These are phyloP conservation scores for Eubasilissa splendida DNA, from an alignment of 2,888 invertebrate species.

Conservation along the genomic window DNA sequence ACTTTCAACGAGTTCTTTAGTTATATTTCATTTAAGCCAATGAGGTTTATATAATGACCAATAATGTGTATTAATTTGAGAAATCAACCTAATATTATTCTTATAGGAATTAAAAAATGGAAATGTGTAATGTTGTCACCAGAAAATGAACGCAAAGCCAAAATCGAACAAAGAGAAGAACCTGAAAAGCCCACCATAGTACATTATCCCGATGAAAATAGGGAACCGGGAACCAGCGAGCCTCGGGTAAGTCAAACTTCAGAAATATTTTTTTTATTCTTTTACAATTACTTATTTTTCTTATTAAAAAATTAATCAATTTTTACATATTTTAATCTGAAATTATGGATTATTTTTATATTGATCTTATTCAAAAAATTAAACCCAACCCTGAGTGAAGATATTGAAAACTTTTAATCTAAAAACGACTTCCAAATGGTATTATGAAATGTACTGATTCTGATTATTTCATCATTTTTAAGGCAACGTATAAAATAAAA, in stretches of 20 bases:
- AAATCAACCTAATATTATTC: not conserved
- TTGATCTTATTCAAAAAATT: too few species aligned
- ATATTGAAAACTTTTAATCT: too few species aligned
- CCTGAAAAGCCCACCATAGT: conserved; percentile 62
- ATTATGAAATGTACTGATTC: too few species aligned
- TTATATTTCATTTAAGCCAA: too few species aligned
- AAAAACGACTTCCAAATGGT: too few species aligned
- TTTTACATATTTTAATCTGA: not conserved
- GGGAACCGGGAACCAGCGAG: conserved; percentile 64
- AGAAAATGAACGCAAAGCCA: conserved; percentile 71
- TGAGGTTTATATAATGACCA: too few species aligned
- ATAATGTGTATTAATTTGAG: not conserved
- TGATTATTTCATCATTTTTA: too few species aligned
- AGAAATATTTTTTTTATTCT: not conserved
- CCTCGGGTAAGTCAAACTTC: conserved; percentile 65
- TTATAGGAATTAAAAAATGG: conserved; percentile 80
- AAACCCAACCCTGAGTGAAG: too few species aligned
- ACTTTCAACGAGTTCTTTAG: too few species aligned
- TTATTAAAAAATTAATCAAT: too few species aligned
- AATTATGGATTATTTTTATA: not conserved
- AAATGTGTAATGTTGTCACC: conserved; percentile 83
- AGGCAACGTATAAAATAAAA: too few species aligned
- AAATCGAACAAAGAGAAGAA: conserved; percentile 66
- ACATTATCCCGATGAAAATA: conserved; percentile 55
- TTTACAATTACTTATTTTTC: not conserved